Evolutionary conservation across 2,888 invertebrate genomes (phyloP).

Genomic region (Scotopteryx bipunctaria): DNA sequence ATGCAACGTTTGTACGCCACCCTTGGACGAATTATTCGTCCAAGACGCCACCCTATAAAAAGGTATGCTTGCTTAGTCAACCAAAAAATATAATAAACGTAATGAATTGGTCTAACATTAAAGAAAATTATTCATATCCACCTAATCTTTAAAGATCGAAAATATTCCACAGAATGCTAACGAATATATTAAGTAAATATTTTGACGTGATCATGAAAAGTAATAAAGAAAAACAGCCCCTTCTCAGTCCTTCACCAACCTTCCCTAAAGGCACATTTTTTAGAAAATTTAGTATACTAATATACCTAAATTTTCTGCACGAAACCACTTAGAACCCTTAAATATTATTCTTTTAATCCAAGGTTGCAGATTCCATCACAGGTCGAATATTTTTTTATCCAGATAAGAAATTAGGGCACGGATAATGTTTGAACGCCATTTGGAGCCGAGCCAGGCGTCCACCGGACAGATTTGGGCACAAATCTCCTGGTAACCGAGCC

Average conservation of each 20-base stretch:
- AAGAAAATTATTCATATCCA: no score
- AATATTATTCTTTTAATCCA: slow-evolving; percentile 38
- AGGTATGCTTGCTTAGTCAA: no score
- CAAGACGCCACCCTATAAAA: no score
- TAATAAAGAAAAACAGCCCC: background rate
- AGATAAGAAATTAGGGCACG: slow-evolving; percentile 68
- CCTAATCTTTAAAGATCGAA: no score
- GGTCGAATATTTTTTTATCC: slow-evolving; percentile 59
- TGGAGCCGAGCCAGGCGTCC: slow-evolving; percentile 66
- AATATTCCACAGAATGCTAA: no score
- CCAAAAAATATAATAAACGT: no score
- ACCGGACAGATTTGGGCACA: slow-evolving; percentile 57
- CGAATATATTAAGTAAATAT: no score
- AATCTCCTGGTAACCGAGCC: slow-evolving; percentile 62
- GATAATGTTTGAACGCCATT: slow-evolving; percentile 62
- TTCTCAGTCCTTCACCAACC: background rate
- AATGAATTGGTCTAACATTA: no score
- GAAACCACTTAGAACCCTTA: slow-evolving; percentile 24
- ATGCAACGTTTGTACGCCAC: no score
- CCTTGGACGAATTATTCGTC: no score
- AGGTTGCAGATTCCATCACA: slow-evolving; percentile 48
- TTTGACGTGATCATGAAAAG: no score
- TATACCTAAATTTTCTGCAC: background rate
- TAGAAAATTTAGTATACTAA: background rate
- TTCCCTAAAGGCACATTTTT: no score